Percentiles rank a stretch among this genome's conserved stretches.
Conservation (phyloP, 2,888 invertebrate species). For the Ashinkailepas kermadecensis region DNA sequence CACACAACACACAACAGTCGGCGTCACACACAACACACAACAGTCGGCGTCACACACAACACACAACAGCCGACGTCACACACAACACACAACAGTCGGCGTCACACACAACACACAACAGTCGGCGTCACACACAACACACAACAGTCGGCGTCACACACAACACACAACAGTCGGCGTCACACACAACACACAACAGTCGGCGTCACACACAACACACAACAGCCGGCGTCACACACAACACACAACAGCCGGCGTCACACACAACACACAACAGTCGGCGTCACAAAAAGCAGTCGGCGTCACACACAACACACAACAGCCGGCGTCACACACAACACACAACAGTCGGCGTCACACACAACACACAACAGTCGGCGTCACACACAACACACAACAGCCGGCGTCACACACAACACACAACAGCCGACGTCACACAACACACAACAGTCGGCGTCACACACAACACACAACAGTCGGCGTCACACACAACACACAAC, state of each 20-base stretch:
- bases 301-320: not conserved
- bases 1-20: no score
- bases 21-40: no score
- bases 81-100: conserved; percentile 62
- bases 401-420: no score
- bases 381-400: not conserved
- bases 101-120: conserved; percentile 50
- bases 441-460: no score
- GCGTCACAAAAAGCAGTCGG: not conserved
- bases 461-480: conserved; percentile 25
- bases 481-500: not conserved
- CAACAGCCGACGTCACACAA: no score
- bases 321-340: not conserved
- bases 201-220: not conserved
- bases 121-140: conserved; percentile 20
- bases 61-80: not conserved
- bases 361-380: not conserved
- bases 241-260: not conserved
- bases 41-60: no score
- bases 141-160: not conserved
- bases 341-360: not conserved
- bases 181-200: not conserved
- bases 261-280: not conserved
- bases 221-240: not conserved
- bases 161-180: not conserved